Evolutionary conservation across 2,888 invertebrate genomes (phyloP).

Genomic region (Poecilobothrus nobilitatus): DNA sequence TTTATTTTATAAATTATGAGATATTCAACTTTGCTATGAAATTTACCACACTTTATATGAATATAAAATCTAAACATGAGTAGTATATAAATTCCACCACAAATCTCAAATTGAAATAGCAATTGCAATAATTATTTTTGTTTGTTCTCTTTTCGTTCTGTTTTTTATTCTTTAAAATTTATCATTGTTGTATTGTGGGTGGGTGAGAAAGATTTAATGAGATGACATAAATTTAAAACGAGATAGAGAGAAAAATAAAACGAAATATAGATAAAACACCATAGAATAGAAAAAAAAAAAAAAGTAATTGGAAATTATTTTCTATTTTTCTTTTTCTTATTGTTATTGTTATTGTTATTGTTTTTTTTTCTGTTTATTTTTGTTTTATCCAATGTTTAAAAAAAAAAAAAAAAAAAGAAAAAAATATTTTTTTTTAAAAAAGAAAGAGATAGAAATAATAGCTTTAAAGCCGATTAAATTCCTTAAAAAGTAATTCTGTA

Average conservation of each 20-base stretch:
- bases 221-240: background rate
- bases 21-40: too few species aligned
- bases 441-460: background rate
- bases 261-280: too few species aligned
- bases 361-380: background rate
- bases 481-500: conserved; percentile 1
- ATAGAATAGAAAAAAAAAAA: background rate
- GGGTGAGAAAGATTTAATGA: background rate
- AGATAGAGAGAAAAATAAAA: background rate
- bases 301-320: background rate
- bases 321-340: background rate
- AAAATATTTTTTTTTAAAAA: background rate
- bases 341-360: too few species aligned
- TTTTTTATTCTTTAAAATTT: background rate
- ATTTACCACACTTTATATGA: too few species aligned
- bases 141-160: background rate
- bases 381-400: too few species aligned
- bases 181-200: background rate
- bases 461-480: conserved; percentile 6
- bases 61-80: too few species aligned
- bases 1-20: too few species aligned
- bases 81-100: background rate
- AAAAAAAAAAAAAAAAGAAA: background rate
- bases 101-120: background rate
- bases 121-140: background rate